Evolutionary conservation across 2,113 vertebrate genomes (phyloP), one percentile per base, ranked within the genome.

Genomic region (Lamprologus lemairii): DNA sequence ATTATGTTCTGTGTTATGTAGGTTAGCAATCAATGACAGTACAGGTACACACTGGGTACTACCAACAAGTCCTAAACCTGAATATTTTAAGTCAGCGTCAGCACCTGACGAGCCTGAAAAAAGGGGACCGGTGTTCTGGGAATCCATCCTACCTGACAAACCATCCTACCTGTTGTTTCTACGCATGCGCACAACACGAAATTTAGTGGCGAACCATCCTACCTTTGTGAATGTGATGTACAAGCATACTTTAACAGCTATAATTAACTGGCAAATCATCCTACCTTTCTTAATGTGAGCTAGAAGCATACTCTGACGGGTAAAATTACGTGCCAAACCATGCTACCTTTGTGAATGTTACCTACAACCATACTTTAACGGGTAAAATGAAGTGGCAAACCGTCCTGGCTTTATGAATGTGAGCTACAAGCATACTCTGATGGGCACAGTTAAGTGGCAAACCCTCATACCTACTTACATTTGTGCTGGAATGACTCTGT

Each of bases 11-110:
- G 28, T 31, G 57, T 31, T 31, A 31, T 31, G 28, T 60, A 31
- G 28, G 9, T 60, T 17, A 31, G 26, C 8, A 31, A 28, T 17
- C 14, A 60, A 4, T 60, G 57, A 17, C 28, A 17, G 3, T 16
- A 60, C 57, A 60, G 26, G 26, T 60, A 26, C 1, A 31, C 14
- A 60, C 0, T 31, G 57, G 57, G 14, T 1, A 17, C 26, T 17
- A 17, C 57, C 0, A 60, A 31, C 26, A 10, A 17, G 0, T 0
- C 26, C 57, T 3, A 60, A 17, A 60, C 14, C 14, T 31, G 14
- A 58, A 58, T 2, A 58, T 58, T 31, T 28, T 58, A 58, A 1
- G 26, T 28, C 2, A 9, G 57, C 57, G 0, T 31, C 57, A 60
- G 57, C 26, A 60, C 26, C 57, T 60, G 57, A 60, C 1, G 14